Evolutionary conservation across 2,113 vertebrate species (phyloP), one percentile per base, ranked within the genome.

Genomic region (Baryphthengus martii): DNA sequence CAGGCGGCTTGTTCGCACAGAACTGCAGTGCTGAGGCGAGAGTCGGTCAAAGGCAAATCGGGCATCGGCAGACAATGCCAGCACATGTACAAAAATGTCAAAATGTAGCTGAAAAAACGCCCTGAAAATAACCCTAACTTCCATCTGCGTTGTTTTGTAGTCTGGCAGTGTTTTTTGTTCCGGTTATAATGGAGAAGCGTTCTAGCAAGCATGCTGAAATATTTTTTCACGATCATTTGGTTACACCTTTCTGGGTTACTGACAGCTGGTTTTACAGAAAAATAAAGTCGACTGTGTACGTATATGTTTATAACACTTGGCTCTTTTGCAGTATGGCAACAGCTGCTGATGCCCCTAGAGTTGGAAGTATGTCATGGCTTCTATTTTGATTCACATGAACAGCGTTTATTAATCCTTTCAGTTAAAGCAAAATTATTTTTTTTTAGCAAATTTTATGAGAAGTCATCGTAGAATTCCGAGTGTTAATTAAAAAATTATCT

Each of bases 331-430:
- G 55, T 79, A 24, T 91, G 88, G 91, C 86, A 96, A 95, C 94
- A 96, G 85, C 91, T 97, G 84, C 94, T 95, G 88, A 33, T 90
- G 93, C 94, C 95, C 95, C 93, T 97, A 95, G 90, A 96, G 96
- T 86, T 93, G 68, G 67, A 73, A 91, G 50, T 40, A 70, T 70
- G 94, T 78, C 53, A 92, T 92, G 89, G 56, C 89, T 95, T 76
- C 87, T 96, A 7, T 93, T 95, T 91, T 95, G 44, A 70, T 93
- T 66, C 53, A 24, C 71, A 53, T 3, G 62, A 88, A 5, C 72
- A 35, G 75, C 63, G 56, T 16, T 88, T 89, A 75, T 81, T 52
- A 72, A 59, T 74, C 56, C 24, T 84, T 29, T 37, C 52, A 42
- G 40, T 66, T 77, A 63, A 79, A 86, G n/a, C 37, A 33, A 67